These are phyloP conservation scores for Drosophila mayaguana DNA, from an alignment of 2,888 invertebrate genomes.

Conservation along the genomic window DNA sequence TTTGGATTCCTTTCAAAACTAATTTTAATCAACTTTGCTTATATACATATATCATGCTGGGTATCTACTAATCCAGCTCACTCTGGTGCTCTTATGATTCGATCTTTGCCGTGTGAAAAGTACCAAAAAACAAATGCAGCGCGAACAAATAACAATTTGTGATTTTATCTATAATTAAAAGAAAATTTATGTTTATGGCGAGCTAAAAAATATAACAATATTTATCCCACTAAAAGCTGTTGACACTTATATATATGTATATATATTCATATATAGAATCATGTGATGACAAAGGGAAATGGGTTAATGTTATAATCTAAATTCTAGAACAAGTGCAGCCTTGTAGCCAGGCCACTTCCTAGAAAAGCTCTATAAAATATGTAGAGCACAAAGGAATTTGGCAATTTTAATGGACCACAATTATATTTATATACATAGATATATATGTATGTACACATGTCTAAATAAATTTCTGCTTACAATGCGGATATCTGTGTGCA, in stretches of 20 bases:
- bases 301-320: conserved; percentile 50
- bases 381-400: neutral
- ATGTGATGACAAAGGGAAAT: conserved; percentile 53
- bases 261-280: conserved; percentile 27
- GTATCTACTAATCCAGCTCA: neutral
- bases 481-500: conserved; percentile 22
- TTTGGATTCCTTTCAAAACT: neutral
- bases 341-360: conserved; percentile 1
- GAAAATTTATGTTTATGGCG: conserved; percentile 44
- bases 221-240: conserved; percentile 19
- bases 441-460: conserved; percentile 4
- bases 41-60: neutral
- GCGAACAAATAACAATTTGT: conserved; percentile 48
- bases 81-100: neutral
- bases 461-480: conserved; percentile 15
- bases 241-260: conserved; percentile 29
- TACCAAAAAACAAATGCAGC: conserved; percentile 34
- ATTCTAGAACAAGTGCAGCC: conserved; percentile 15
- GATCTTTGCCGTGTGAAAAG: conserved; percentile 57
- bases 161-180: conserved; percentile 36
- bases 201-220: neutral
- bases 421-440: neutral
- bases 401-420: conserved; percentile 4
- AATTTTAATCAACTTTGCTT: too few species aligned
- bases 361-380: neutral